Conservation (phyloP, 2,113 vertebrate genomes). For the Xenopus laevis region DNA sequence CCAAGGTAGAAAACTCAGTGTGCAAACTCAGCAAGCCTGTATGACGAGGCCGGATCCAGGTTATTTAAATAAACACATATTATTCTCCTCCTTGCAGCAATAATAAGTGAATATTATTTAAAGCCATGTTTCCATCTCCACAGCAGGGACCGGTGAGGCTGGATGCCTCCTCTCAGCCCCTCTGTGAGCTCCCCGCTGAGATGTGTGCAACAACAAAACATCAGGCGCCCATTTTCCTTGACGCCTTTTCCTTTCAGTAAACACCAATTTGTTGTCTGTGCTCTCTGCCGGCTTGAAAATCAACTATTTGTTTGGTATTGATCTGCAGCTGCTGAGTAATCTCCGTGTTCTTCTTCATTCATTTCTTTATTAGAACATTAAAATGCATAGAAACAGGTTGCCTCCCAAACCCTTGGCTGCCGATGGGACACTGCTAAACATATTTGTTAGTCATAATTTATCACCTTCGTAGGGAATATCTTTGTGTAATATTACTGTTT, state of each 20-base stretch:
- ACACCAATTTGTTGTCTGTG: constrained; percentile 24
- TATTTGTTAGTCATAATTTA: too few relatives aligned
- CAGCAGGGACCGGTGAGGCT: constrained; percentile 21
- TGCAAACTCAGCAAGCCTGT: background rate
- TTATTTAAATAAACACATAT: constrained; percentile 22
- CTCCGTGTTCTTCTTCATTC: too few relatives aligned
- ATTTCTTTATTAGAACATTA: too few relatives aligned
- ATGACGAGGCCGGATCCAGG: background rate
- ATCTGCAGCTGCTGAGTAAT: too few relatives aligned
- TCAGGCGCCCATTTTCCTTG: constrained; percentile 24
- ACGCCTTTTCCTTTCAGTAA: constrained; percentile 28
- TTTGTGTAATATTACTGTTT: too few relatives aligned
- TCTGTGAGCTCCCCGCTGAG: constrained; percentile 22
- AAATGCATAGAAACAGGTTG: too few relatives aligned
- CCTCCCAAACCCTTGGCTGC: too few relatives aligned
- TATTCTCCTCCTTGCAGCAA: background rate
- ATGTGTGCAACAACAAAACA: constrained; percentile 27
- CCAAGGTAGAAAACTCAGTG: too few relatives aligned
- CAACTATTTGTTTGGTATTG: too few relatives aligned
- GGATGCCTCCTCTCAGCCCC: constrained; percentile 15
- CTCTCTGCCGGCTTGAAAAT: background rate
- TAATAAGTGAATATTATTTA: too few relatives aligned
- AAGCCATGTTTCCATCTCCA: background rate
- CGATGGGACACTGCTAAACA: too few relatives aligned
- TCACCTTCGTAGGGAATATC: too few relatives aligned